phyloP scores from a whole-genome alignment of 2,113 vertebrate species.

The Melanotaenia duboulayi region DNA sequence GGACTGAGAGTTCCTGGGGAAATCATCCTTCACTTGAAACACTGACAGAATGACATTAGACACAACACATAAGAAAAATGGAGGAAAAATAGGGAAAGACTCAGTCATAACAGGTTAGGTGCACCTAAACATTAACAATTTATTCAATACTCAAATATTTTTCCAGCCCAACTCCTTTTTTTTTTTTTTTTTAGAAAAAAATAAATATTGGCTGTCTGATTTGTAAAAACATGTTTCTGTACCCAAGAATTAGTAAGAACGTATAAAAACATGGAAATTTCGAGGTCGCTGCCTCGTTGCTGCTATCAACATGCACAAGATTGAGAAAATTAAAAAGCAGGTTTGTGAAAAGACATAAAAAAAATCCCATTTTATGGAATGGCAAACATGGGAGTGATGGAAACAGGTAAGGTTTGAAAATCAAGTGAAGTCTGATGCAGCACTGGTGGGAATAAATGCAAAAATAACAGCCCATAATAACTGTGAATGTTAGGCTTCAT shows the following conservation, averaged over 20 bases:
- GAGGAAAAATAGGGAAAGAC: background rate
- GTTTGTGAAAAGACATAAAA: background rate
- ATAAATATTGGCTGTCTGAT: background rate
- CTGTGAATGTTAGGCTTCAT: slow-evolving; percentile 26
- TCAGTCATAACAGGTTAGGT: background rate
- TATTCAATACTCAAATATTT: background rate
- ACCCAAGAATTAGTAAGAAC: background rate
- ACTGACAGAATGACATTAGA: background rate
- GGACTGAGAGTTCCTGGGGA: no score
- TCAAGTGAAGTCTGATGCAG: background rate
- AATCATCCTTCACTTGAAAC: background rate
- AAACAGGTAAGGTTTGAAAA: background rate
- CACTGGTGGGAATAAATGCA: background rate
- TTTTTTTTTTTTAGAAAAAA: background rate
- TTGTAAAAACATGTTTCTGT: background rate
- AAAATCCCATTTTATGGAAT: background rate
- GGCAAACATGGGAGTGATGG: no score
- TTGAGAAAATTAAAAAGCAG: no score
- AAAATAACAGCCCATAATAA: background rate
- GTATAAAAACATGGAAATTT: no score
- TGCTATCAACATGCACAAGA: no score
- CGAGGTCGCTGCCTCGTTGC: no score
- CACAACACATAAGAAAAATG: background rate
- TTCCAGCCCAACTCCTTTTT: background rate
- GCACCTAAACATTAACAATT: no score